phyloP scores from a whole-genome alignment of 2,888 invertebrate species.

The Corbicula japonica region DNA sequence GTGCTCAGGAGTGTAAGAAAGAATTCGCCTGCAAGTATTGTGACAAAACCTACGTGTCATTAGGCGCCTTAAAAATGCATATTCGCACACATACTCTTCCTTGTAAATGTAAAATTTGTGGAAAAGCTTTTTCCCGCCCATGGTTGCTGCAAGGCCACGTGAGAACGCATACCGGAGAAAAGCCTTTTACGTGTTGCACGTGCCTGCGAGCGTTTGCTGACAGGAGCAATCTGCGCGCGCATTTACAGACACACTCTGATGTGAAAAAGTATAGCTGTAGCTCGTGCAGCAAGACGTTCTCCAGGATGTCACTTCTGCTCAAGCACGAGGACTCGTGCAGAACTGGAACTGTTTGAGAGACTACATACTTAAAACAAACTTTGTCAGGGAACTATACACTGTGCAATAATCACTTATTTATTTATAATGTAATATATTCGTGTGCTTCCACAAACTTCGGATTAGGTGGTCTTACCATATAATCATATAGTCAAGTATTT shows the following conservation, averaged over 20 bases:
- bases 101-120: constrained; percentile 98
- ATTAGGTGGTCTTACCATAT: no score
- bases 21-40: constrained; percentile 98
- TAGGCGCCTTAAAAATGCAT: constrained; percentile 99
- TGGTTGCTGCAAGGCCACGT: constrained; percentile 99
- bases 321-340: constrained; percentile 90
- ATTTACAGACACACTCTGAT: constrained; percentile 98
- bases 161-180: constrained; percentile 98
- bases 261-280: constrained; percentile 98
- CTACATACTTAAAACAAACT: no score
- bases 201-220: constrained; percentile 99
- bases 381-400: no score
- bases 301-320: constrained; percentile 96
- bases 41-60: constrained; percentile 97
- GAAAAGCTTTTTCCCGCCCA: constrained; percentile 98
- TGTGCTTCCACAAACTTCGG: constrained; percentile 7
- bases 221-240: constrained; percentile 97
- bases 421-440: constrained; percentile 3
- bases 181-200: constrained; percentile 98
- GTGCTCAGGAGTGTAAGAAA: constrained; percentile 94
- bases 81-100: constrained; percentile 99
- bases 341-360: constrained; percentile 6
- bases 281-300: constrained; percentile 98
- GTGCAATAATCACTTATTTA: constrained; percentile 15
- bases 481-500: no score